Conservation (phyloP, 2,888 invertebrate species). For the Eulithis prunata region DNA sequence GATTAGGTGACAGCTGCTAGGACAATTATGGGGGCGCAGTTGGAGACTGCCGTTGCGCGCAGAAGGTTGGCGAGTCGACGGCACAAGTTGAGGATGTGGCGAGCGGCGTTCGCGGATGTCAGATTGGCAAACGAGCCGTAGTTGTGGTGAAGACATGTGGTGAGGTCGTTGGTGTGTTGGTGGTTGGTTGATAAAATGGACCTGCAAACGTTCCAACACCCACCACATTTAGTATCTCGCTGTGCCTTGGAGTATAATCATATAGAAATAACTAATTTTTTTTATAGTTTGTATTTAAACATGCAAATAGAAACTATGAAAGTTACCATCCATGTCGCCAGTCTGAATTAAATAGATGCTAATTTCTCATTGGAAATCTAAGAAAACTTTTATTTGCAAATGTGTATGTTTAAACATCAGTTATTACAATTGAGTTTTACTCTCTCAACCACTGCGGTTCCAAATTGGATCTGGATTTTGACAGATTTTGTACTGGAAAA, state of each 20-base stretch:
- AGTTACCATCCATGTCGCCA: conserved; percentile 3
- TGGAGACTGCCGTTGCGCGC: conserved; percentile 75
- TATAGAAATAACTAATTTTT: conserved; percentile 28
- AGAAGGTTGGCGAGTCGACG: conserved; percentile 76
- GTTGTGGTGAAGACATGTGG: conserved; percentile 83
- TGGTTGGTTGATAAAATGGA: conserved; percentile 84
- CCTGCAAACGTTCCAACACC: conserved; percentile 85
- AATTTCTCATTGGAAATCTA: conserved; percentile 6
- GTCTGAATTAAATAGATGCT: conserved; percentile 8
- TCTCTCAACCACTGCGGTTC: no score
- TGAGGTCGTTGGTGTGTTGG: conserved; percentile 83
- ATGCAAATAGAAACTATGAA: conserved; percentile 24
- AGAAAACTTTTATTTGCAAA: conserved; percentile 9
- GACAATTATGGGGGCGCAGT: conserved; percentile 69
- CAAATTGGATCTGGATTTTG: no score
- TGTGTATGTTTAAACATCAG: conserved; percentile 20
- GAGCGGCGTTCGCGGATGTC: conserved; percentile 78
- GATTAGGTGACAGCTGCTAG: conserved; percentile 78
- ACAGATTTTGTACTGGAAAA: no score
- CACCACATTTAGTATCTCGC: conserved; percentile 81
- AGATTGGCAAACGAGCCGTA: conserved; percentile 78
- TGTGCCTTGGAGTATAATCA: conserved; percentile 41
- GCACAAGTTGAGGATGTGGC: conserved; percentile 72
- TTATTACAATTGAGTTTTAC: no score
- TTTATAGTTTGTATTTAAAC: conserved; percentile 30